phyloP scores from a whole-genome alignment of 2,113 vertebrate species.

The Notothenia rossii region DNA sequence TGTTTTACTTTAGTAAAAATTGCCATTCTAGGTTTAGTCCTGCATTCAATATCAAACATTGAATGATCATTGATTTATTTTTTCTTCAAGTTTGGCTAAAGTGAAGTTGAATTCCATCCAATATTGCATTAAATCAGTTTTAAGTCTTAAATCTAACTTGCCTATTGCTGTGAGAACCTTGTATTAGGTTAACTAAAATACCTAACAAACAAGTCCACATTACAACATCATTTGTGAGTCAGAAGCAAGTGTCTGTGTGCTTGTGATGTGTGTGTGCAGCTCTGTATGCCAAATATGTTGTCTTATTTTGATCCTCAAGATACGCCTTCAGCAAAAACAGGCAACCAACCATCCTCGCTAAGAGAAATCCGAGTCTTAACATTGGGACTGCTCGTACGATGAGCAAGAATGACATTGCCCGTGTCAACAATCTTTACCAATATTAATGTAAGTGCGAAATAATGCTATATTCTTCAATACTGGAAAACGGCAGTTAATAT shows the following conservation, averaged over 20 bases:
- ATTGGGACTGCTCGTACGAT: slow-evolving; percentile 45
- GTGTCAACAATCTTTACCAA: slow-evolving; percentile 51
- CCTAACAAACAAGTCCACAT: too few relatives aligned
- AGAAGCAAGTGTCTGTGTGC: background rate
- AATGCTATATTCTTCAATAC: background rate
- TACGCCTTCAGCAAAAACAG: slow-evolving; percentile 58
- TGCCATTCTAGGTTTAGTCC: too few relatives aligned
- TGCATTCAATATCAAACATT: too few relatives aligned
- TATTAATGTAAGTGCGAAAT: slow-evolving; percentile 52
- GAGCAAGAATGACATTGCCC: slow-evolving; percentile 56
- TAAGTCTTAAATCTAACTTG: too few relatives aligned
- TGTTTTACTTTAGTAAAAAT: too few relatives aligned
- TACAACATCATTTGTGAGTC: too few relatives aligned
- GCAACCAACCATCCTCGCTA: slow-evolving; percentile 53
- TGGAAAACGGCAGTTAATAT: background rate
- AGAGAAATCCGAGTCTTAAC: background rate
- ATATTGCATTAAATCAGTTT: too few relatives aligned
- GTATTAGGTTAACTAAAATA: too few relatives aligned
- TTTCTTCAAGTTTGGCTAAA: too few relatives aligned
- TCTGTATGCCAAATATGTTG: background rate
- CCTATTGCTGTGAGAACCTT: too few relatives aligned
- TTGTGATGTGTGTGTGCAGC: background rate
- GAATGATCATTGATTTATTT: too few relatives aligned
- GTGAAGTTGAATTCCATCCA: too few relatives aligned
- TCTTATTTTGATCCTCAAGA: slow-evolving; percentile 28